Evolutionary conservation across 2,888 invertebrate genomes (phyloP), one percentile per base, ranked within the genome.

Genomic region (Oasisia sp.): DNA sequence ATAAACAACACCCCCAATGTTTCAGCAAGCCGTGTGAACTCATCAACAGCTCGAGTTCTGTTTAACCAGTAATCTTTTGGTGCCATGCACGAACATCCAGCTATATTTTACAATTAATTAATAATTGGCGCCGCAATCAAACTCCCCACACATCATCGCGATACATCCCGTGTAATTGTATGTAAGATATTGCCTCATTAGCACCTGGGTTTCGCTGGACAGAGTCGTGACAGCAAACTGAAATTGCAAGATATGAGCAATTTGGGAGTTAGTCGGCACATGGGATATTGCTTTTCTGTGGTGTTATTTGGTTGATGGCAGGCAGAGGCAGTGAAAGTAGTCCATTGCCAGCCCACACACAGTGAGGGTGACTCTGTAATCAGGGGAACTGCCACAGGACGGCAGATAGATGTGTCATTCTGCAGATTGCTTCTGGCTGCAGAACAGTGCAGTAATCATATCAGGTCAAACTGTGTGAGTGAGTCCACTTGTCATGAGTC

Each of bases 381-480:
- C 74, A 74, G 56, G 11, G 56, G 56, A 56, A 56, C 56, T 56
- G 56, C 56, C 56, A 56, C 11, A 56, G 19, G n/a, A 27, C 74
- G 27, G 50, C 74, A 74, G 74, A 74, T 74, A 74, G 74, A 74
- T 74, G 74, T 74, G 74, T 74, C 74, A 19, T 74, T 74, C 19
- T 74, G 74, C 74, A 74, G 74, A 74, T 74, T 74, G 74, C 74
- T 74, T 74, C 74, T 50, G 74, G 74, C 74, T 74, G 74, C 27
- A 74, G 74, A 74, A n/a, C n/a, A 74, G 74, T n/a, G 74, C 74
- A 27, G 27, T 27, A 74, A 74, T 74, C 74, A 74, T 74, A 74
- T 74, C 74, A 74, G 74, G 74, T 27, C 27, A 74, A 74, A 74
- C 74, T 74, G 74, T 1, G 74, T 7, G 74, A 74, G n/a, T 27